Evolutionary conservation across 1,140 invertebrate genomes (phyloP).

Genomic region (Drosophila lowei): DNA sequence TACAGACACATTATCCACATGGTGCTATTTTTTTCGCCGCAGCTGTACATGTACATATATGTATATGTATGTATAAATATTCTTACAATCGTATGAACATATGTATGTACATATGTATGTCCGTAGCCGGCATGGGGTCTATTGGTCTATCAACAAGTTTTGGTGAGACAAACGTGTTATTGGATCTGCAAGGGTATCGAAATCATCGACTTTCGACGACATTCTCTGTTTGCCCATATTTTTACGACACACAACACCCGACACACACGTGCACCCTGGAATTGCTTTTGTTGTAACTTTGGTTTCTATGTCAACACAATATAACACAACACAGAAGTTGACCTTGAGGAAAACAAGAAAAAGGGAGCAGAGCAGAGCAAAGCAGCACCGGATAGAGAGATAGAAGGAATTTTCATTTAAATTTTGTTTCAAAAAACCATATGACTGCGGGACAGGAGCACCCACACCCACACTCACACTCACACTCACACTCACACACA

Average conservation of each 20-base stretch:
- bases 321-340: constrained; percentile 63
- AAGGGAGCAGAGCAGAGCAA: background rate
- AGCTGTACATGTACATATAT: no score
- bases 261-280: constrained; percentile 26
- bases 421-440: constrained; percentile 45
- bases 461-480: constrained; percentile 9
- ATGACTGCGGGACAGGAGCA: constrained; percentile 41
- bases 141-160: no score
- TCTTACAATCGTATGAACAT: no score
- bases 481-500: background rate
- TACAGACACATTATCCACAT: no score
- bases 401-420: constrained; percentile 24
- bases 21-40: no score
- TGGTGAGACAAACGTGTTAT: no score
- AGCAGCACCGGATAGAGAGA: background rate
- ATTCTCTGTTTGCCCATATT: background rate
- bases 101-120: no score
- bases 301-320: constrained; percentile 76
- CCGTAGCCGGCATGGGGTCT: no score
- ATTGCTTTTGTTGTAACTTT: constrained; percentile 44
- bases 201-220: no score
- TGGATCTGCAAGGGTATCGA: no score
- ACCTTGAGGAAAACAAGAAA: constrained; percentile 59
- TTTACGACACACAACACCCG: no score
- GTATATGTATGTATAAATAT: no score